Evolutionary conservation across 92 coral and sea anemone species (phyloP).

Genomic region (Phenganax stokvisi): DNA sequence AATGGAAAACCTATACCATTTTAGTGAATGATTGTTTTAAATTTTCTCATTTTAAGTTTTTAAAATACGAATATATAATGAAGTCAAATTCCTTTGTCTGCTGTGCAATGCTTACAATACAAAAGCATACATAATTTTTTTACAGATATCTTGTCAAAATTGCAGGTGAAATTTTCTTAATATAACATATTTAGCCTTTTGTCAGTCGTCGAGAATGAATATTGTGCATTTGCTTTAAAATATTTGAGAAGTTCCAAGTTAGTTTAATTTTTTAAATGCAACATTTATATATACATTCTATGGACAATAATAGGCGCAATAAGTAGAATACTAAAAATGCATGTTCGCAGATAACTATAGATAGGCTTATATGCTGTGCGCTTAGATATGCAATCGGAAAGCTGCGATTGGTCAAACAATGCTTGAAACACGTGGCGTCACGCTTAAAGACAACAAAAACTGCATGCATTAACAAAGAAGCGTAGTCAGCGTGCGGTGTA

Average conservation of each 20-base stretch:
- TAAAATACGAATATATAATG: conserved; percentile 8
- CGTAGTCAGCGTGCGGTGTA: conserved; percentile 95
- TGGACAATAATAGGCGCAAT: no score
- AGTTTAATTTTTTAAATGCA: not conserved
- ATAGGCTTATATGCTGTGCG: not conserved
- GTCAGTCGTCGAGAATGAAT: conserved; percentile 10
- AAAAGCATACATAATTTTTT: not conserved
- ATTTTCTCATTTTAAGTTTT: not conserved
- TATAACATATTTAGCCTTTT: conserved; percentile 13
- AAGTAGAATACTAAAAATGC: not conserved
- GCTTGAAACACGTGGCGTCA: conserved; percentile 80
- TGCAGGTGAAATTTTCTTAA: conserved; percentile 24
- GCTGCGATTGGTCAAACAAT: conserved; percentile 58
- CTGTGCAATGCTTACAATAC: not conserved
- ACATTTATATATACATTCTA: not conserved
- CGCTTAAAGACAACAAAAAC: conserved; percentile 76
- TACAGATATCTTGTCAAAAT: not conserved
- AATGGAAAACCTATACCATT: not conserved
- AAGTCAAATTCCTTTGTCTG: conserved; percentile 29
- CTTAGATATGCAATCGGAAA: not conserved
- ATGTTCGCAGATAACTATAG: conserved; percentile 10
- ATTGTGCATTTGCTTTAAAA: not conserved
- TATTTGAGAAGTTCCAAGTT: not conserved
- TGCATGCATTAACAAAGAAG: conserved; percentile 89
- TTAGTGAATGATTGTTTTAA: not conserved